Conservation (phyloP, 2,113 vertebrate species). For the Trichomycterus rosablanca region DNA sequence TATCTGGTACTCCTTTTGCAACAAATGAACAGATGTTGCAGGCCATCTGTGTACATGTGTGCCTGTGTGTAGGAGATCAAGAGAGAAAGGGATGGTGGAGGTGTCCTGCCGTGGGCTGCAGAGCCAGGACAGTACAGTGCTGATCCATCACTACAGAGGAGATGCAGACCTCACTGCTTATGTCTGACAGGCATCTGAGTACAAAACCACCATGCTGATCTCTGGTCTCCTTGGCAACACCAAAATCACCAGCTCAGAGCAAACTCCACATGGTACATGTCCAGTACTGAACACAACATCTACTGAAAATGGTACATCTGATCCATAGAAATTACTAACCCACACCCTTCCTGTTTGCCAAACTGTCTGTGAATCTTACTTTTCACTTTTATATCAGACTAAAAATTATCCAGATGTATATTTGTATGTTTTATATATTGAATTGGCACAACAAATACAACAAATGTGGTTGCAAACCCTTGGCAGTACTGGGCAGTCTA, state of each 20-base stretch:
- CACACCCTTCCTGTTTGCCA: neutral
- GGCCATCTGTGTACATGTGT: conserved; percentile 11
- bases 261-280: neutral
- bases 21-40: conserved; percentile 23
- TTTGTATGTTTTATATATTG: no score
- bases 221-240: conserved; percentile 12
- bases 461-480: no score
- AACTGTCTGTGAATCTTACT: neutral
- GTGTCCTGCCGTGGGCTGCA: neutral
- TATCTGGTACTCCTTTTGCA: neutral
- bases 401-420: no score
- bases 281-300: neutral
- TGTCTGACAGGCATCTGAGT: conserved; percentile 20
- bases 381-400: no score
- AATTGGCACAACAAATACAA: no score
- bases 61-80: neutral
- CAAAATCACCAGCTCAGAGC: neutral
- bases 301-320: neutral
- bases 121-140: conserved; percentile 16
- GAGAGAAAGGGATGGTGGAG: neutral
- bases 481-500: no score
- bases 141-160: conserved; percentile 27
- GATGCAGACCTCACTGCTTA: conserved; percentile 8
- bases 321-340: neutral
- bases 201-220: conserved; percentile 1